Conservation (phyloP, 92 coral and sea anemone genomes). For the Siderastrea siderea region DNA sequence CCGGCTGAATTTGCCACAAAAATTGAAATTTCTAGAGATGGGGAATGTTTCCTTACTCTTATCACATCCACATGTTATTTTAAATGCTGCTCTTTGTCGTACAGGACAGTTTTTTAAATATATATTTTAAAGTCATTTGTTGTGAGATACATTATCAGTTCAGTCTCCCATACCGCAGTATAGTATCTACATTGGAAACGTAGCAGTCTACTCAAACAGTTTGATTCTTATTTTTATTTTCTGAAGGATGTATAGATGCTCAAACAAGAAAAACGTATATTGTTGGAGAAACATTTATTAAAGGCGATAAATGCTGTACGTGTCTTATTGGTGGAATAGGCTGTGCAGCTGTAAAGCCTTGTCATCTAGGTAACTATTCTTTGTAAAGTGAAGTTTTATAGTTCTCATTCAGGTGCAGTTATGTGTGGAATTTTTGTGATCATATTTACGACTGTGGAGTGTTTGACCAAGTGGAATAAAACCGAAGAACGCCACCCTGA, state of each 20-base stretch:
- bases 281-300: conserved; percentile 41
- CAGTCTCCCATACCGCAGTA: no score
- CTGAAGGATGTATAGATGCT: conserved; percentile 15
- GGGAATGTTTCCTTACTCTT: no score
- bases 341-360: conserved; percentile 30
- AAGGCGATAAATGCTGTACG: conserved; percentile 53
- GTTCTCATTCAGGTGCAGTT: neutral
- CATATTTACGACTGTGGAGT: no score
- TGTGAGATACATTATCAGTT: no score
- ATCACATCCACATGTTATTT: no score
- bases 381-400: neutral
- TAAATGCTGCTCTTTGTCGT: no score
- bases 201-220: neutral
- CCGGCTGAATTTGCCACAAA: neutral
- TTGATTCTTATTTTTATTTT: neutral
- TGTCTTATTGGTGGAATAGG: conserved; percentile 46
- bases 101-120: no score
- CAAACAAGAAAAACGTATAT: conserved; percentile 17
- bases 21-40: no score
- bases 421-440: no score
- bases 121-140: no score
- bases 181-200: neutral
- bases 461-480: neutral
- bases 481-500: no score
- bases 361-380: conserved; percentile 28